A percentile compares a stretch with the other conserved stretches of the same genome.
These are phyloP conservation scores for Synanthedon vespiformis DNA, from an alignment of 2,888 invertebrate genomes.

Conservation along the genomic window DNA sequence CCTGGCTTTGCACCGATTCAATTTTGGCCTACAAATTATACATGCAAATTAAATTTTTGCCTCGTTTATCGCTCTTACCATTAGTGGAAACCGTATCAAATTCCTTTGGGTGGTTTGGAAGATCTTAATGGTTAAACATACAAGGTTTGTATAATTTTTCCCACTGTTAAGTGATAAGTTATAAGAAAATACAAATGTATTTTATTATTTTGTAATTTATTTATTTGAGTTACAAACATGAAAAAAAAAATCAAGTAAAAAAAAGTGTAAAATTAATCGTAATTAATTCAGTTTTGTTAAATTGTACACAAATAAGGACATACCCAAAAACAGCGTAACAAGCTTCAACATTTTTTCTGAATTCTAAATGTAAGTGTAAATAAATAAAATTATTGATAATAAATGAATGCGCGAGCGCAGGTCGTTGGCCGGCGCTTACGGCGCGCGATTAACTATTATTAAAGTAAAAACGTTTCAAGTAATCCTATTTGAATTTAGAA, in stretches of 20 bases:
- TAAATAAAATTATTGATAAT: constrained; percentile 13
- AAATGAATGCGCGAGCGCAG: constrained; percentile 19
- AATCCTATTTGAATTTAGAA: constrained; percentile 42
- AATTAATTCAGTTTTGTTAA: not conserved
- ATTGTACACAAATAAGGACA: constrained; percentile 11
- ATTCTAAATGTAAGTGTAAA: constrained; percentile 8
- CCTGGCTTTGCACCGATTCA: too few relatives aligned
- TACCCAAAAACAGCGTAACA: constrained; percentile 32
- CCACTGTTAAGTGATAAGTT: too few relatives aligned
- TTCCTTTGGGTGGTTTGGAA: too few relatives aligned
- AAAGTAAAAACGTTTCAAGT: constrained; percentile 18
- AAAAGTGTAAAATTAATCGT: not conserved
- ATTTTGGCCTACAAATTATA: too few relatives aligned
- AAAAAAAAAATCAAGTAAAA: not conserved
- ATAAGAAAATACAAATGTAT: not conserved
- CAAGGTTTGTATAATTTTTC: too few relatives aligned
- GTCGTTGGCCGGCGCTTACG: constrained; percentile 20
- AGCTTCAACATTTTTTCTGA: constrained; percentile 31
- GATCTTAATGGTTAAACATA: too few relatives aligned
- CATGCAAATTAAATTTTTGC: too few relatives aligned
- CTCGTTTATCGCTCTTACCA: too few relatives aligned
- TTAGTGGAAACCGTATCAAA: too few relatives aligned
- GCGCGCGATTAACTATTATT: constrained; percentile 30
- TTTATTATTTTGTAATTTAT: too few relatives aligned
- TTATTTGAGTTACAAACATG: too few relatives aligned